These are phyloP conservation scores for Halcyon smyrnensis DNA, from an alignment of 2,797 vertebrate genomes.

Conservation along the genomic window DNA sequence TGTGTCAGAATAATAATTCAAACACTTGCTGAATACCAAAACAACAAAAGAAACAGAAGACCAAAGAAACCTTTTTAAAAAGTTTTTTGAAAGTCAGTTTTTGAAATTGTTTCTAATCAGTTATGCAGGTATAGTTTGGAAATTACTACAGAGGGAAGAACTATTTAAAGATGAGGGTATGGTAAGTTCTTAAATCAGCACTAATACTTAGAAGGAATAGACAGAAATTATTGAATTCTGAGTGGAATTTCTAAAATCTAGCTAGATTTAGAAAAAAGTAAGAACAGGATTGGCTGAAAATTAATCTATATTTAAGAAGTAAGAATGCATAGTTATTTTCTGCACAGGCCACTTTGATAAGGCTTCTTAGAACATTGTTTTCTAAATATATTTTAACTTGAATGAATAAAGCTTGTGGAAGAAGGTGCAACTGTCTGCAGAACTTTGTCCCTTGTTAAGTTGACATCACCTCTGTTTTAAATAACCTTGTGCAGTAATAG, in stretches of 20 bases:
- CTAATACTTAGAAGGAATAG: not conserved
- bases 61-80: not conserved
- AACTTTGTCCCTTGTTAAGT: too few relatives aligned
- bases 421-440: too few relatives aligned
- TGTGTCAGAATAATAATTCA: not conserved
- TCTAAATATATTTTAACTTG: not conserved
- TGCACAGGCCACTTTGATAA: not conserved
- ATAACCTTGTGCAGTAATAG: too few relatives aligned
- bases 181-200: not conserved
- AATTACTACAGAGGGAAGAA: not conserved
- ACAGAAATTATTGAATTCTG: not conserved
- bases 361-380: not conserved
- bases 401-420: too few relatives aligned
- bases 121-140: not conserved
- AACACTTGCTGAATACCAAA: not conserved
- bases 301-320: not conserved
- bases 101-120: not conserved
- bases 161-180: not conserved
- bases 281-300: not conserved
- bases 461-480: too few relatives aligned
- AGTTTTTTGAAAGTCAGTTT: not conserved
- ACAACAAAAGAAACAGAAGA: not conserved
- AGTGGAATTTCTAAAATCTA: not conserved
- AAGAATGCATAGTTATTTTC: not conserved
- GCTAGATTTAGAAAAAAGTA: not conserved